Conservation (phyloP, 2,113 vertebrate genomes). For the Myocastor coypus region DNA sequence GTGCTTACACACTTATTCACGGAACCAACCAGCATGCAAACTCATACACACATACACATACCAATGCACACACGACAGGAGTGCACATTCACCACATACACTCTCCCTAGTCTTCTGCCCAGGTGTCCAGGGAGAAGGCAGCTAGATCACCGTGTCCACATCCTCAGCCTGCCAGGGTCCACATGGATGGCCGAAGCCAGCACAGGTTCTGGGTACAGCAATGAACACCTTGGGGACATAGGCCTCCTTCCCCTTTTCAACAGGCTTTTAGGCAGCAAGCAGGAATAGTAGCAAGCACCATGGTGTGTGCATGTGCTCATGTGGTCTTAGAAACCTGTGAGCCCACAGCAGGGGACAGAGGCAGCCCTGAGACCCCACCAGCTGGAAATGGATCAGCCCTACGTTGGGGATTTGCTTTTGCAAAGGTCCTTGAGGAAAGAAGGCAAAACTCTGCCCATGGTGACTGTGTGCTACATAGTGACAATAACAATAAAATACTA, state of each 20-base stretch:
- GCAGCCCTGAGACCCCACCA: background rate
- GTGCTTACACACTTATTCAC: background rate
- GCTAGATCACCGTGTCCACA: background rate
- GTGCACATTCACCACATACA: background rate
- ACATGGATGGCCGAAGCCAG: accelerated
- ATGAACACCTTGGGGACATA: background rate
- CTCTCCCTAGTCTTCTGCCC: background rate
- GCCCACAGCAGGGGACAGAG: background rate
- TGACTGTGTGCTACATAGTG: background rate
- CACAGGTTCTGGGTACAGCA: background rate
- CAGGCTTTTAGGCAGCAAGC: accelerated
- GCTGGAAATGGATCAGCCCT: background rate
- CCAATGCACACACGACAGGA: no score
- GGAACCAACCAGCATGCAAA: background rate
- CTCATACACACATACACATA: background rate
- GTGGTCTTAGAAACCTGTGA: no score
- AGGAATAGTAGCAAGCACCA: background rate
- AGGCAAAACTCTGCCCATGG: background rate
- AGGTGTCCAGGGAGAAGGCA: background rate
- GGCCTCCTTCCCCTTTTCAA: background rate
- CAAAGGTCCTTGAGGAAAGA: background rate
- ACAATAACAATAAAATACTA: background rate
- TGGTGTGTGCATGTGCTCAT: accelerated
- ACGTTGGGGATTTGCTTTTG: background rate
- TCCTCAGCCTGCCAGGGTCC: background rate